Conservation (phyloP, 2,797 vertebrate species). For the Takifugu rubripes region DNA sequence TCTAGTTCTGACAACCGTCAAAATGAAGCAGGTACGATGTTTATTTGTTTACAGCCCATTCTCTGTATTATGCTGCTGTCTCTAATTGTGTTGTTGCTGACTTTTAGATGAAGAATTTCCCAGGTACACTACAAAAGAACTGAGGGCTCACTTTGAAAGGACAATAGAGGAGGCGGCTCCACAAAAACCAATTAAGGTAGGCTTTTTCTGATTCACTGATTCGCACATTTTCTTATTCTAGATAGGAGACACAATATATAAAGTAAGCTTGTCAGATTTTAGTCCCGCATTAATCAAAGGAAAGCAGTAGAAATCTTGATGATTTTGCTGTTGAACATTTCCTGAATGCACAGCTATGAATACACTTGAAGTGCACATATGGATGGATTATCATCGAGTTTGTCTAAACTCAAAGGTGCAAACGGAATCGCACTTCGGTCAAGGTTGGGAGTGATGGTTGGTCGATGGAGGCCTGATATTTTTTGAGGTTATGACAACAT, state of each 20-base stretch:
- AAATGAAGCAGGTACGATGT: conserved; percentile 64
- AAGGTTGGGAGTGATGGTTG: no score
- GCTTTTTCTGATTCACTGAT: not conserved
- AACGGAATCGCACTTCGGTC: no score
- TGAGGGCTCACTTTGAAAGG: conserved; percentile 91
- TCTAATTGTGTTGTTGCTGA: conserved; percentile 21
- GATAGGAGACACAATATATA: not conserved
- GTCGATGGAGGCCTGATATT: no score
- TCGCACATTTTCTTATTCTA: not conserved
- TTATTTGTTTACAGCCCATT: not conserved
- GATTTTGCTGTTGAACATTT: no score
- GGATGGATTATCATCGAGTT: no score
- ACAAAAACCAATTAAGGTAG: conserved; percentile 88
- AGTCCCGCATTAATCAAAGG: no score
- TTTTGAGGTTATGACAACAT: no score
- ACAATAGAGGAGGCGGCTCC: conserved; percentile 80
- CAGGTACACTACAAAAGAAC: conserved; percentile 86
- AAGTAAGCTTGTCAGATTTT: conserved; percentile 4
- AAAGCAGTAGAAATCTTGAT: no score
- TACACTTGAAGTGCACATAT: no score
- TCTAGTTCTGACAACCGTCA: conserved; percentile 72
- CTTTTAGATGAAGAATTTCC: conserved; percentile 81
- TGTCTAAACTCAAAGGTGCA: no score
- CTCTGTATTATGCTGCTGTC: not conserved
- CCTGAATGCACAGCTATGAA: no score